phyloP scores from a whole-genome alignment of 2,113 vertebrate genomes.

The Sterna hirundo region DNA sequence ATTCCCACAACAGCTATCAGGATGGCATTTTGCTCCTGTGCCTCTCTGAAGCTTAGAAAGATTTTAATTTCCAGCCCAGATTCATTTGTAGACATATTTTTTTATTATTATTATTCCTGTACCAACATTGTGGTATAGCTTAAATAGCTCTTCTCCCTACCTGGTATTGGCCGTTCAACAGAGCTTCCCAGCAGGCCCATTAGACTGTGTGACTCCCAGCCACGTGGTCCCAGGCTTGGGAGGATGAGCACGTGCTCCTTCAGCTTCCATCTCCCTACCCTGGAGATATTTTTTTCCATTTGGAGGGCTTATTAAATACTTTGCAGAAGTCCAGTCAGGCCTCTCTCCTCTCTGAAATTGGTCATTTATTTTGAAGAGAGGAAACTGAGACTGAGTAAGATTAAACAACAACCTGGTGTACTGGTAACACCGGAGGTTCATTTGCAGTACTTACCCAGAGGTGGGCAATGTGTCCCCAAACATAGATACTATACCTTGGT shows the following conservation, averaged over 20 bases:
- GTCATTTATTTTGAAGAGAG: background rate
- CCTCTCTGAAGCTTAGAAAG: background rate
- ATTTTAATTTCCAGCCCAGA: background rate
- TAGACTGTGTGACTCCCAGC: background rate
- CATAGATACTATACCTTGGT: background rate
- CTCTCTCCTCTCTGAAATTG: background rate
- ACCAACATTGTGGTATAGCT: background rate
- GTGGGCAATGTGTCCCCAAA: background rate
- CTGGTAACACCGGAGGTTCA: background rate
- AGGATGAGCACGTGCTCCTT: background rate
- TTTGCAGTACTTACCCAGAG: background rate
- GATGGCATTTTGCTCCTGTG: background rate
- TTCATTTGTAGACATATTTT: background rate
- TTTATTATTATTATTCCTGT: background rate
- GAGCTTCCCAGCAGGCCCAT: background rate
- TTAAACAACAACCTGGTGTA: background rate
- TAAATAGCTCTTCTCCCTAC: background rate
- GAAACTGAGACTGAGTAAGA: background rate
- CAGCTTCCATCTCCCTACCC: background rate
- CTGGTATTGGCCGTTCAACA: background rate
- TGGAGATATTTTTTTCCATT: background rate
- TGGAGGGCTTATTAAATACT: background rate
- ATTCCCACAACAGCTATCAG: background rate
- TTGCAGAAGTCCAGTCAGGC: background rate
- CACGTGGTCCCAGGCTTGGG: fast-evolving